Percentiles rank a stretch among this genome's conserved stretches.
These are phyloP conservation scores for Narcine bancroftii DNA, from an alignment of 2,113 vertebrate genomes.

Conservation along the genomic window DNA sequence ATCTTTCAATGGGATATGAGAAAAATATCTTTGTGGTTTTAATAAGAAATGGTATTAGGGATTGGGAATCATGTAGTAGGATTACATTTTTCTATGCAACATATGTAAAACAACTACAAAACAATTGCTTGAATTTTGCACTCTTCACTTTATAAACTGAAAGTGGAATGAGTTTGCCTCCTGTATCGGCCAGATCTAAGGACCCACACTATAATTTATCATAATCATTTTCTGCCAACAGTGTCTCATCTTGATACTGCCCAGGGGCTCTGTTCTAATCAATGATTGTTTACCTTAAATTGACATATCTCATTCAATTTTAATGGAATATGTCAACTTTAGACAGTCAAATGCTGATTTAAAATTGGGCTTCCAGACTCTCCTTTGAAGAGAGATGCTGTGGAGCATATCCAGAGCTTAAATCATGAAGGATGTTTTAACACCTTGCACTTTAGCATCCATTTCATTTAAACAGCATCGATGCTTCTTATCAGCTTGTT, in stretches of 20 bases:
- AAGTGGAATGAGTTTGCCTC: background rate
- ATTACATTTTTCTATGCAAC: background rate
- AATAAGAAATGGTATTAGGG: background rate
- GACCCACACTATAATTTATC: slow-evolving; percentile 2
- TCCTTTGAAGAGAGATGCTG: background rate
- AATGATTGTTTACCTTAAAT: slow-evolving; percentile 32
- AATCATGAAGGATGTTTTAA: slow-evolving; percentile 1
- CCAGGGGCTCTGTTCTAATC: slow-evolving; percentile 29
- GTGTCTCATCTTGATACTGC: slow-evolving; percentile 29
- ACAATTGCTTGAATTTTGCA: background rate
- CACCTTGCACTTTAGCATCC: background rate
- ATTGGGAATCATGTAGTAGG: background rate
- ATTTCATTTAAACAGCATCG: background rate
- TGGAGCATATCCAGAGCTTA: slow-evolving; percentile 5
- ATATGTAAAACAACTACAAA: background rate
- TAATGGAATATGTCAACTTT: slow-evolving; percentile 30
- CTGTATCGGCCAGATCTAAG: background rate
- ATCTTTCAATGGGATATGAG: background rate
- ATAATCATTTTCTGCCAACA: slow-evolving; percentile 29
- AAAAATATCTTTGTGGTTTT: background rate
- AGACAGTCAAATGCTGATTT: slow-evolving; percentile 31
- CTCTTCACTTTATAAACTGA: background rate
- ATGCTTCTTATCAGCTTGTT: background rate
- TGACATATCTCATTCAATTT: slow-evolving; percentile 36
- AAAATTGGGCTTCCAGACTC: slow-evolving; percentile 28